Percentiles rank a stretch among this genome's conserved stretches.
phyloP scores from a whole-genome alignment of 2,113 vertebrate species.

The Glaucomys volans region DNA sequence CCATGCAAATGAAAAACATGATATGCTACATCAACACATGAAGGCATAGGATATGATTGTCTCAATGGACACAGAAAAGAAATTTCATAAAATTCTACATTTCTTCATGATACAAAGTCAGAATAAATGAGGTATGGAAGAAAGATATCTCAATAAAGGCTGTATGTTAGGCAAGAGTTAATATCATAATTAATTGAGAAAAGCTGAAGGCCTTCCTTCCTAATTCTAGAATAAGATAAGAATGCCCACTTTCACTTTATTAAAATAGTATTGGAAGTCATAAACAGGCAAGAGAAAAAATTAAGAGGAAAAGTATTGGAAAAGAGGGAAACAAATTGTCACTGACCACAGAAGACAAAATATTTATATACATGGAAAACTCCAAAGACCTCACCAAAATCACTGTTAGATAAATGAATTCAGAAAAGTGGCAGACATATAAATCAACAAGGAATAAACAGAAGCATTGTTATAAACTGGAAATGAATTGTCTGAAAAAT shows the following conservation, averaged over 20 bases:
- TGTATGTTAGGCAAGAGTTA: background rate
- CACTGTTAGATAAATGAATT: background rate
- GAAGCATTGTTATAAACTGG: background rate
- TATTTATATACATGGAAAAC: too few species aligned
- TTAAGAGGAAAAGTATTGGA: background rate
- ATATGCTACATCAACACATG: too few species aligned
- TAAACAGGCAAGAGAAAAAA: background rate
- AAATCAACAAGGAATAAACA: background rate
- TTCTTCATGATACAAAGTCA: background rate
- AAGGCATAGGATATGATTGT: background rate
- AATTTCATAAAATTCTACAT: background rate
- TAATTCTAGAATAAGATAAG: background rate
- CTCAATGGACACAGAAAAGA: background rate
- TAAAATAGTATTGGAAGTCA: background rate
- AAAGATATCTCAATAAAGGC: background rate
- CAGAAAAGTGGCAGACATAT: background rate
- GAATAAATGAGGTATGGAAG: background rate
- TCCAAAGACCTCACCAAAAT: background rate
- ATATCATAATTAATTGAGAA: background rate
- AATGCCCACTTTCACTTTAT: too few species aligned
- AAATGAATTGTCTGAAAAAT: background rate
- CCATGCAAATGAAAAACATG: too few species aligned
- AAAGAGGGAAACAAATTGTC: background rate
- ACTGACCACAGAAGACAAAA: background rate
- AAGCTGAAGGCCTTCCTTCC: background rate